Percentiles rank a stretch among this genome's conserved stretches.
These are phyloP conservation scores for Magallana nippona DNA, from an alignment of 2,888 invertebrate species.

Conservation along the genomic window DNA sequence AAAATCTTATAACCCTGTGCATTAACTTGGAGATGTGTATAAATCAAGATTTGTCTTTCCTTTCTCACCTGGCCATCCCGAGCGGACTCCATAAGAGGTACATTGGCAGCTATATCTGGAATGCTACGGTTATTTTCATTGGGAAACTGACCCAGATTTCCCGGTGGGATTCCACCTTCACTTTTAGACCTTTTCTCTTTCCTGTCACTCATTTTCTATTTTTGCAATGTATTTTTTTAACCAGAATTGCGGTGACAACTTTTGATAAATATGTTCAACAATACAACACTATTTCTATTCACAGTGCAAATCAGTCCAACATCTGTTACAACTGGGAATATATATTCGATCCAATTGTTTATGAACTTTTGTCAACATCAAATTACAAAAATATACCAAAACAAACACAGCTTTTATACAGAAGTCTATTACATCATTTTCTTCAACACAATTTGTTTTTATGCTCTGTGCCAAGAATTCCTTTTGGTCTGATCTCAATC, in stretches of 20 bases:
- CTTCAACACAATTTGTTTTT: not conserved
- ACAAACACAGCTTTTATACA: constrained; percentile 8
- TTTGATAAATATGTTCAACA: not conserved
- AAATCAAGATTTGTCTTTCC: constrained; percentile 24
- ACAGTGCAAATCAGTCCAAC: not conserved
- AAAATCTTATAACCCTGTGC: not conserved
- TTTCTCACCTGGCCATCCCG: constrained; percentile 30
- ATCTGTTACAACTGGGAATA: constrained; percentile 13
- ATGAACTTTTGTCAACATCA: not conserved
- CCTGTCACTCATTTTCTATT: constrained; percentile 21
- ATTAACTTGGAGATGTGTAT: not conserved
- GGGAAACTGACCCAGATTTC: constrained; percentile 27
- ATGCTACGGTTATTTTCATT: constrained; percentile 47
- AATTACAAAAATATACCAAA: not conserved
- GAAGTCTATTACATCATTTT: not conserved
- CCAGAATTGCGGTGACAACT: too few species aligned
- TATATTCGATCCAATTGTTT: constrained; percentile 9
- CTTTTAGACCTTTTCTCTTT: constrained; percentile 39
- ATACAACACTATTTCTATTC: constrained; percentile 4
- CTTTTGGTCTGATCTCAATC: not conserved
- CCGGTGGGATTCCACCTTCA: constrained; percentile 42
- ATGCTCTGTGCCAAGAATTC: not conserved
- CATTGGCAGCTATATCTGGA: constrained; percentile 50
- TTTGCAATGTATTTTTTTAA: too few species aligned
- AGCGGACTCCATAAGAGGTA: constrained; percentile 46